These are phyloP conservation scores for Agapornis roseicollis DNA, from an alignment of 2,113 vertebrate species.

Conservation along the genomic window DNA sequence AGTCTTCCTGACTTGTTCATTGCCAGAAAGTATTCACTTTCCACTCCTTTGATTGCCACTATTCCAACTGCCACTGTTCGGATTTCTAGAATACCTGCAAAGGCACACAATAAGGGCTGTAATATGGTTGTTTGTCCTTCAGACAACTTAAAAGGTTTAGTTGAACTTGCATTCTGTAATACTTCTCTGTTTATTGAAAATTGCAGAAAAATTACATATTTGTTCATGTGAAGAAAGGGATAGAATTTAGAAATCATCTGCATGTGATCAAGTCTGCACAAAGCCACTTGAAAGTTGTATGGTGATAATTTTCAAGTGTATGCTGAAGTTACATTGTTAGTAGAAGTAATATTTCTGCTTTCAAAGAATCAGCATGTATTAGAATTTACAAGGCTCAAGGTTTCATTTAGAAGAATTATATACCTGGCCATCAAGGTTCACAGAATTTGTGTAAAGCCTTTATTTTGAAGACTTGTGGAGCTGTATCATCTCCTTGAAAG, in stretches of 20 bases:
- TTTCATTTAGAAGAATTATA: background rate
- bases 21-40: constrained; percentile 95
- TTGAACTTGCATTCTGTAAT: constrained; percentile 55
- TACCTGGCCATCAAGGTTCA: background rate
- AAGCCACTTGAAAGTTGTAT: background rate
- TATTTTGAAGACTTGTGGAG: constrained; percentile 27
- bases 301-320: background rate
- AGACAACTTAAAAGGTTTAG: constrained; percentile 7
- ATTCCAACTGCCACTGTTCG: constrained; percentile 94
- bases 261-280: background rate
- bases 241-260: constrained; percentile 23
- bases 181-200: constrained; percentile 60
- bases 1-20: constrained; percentile 95
- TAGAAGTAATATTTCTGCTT: background rate
- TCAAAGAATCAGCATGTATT: background rate
- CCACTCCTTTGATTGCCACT: constrained; percentile 95
- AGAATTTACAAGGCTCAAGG: background rate
- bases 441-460: constrained; percentile 39
- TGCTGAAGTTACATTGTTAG: background rate
- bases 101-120: constrained; percentile 55
- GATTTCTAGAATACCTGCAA: constrained; percentile 96
- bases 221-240: constrained; percentile 65
- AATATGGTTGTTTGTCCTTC: background rate
- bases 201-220: constrained; percentile 12
- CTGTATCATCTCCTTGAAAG: constrained; percentile 25